Evolutionary conservation across 2,888 invertebrate species (phyloP), one percentile per base, ranked within the genome.

Genomic region (Drosophila pullipes): DNA sequence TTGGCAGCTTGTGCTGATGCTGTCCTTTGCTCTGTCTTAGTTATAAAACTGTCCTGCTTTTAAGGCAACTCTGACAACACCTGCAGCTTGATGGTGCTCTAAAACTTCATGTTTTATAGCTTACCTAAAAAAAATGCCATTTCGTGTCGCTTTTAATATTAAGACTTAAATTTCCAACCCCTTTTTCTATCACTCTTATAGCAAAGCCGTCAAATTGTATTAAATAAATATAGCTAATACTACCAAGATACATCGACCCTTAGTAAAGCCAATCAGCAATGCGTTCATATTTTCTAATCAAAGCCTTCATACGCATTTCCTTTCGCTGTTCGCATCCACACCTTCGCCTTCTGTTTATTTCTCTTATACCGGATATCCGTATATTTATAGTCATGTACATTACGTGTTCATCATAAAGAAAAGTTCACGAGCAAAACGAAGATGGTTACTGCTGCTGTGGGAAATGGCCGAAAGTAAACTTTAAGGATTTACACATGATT

Each of bases 401-500:
- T 59, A 67, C 61, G 69, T 68, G 69, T 50, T 69, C 59, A 71
- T 72, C 62, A 52, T 67, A 63, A 52, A 47, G 44, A 55, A n/a
- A 61, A 49, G 53, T 49, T 37, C 30, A 18, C 18, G 59, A 31
- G 37, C 44, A 41, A 47, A 35, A 57, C 54, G 41, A 33, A 49
- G n/a, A 65, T 54, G 35, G 11, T 39, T 30, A 28, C 25, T n/a
- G 47, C 13, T n/a, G 58, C 30, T 44, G 18, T 22, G 49, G 66
- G 68, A 74, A 78, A 82, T 64, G 58, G 68, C 57, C 44, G 61
- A 70, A 59, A 75, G 74, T 76, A 75, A 85, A 84, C 74, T 81
- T 76, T 62, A 85, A 75, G 83, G 83, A 84, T 83, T 83, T 83
- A 66, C 83, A 73, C 83, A 76, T 84, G 81, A 83, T 84, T 84